Evolutionary conservation across 2,113 vertebrate species (phyloP), one percentile per base, ranked within the genome.

Genomic region (Galeopterus variegatus): DNA sequence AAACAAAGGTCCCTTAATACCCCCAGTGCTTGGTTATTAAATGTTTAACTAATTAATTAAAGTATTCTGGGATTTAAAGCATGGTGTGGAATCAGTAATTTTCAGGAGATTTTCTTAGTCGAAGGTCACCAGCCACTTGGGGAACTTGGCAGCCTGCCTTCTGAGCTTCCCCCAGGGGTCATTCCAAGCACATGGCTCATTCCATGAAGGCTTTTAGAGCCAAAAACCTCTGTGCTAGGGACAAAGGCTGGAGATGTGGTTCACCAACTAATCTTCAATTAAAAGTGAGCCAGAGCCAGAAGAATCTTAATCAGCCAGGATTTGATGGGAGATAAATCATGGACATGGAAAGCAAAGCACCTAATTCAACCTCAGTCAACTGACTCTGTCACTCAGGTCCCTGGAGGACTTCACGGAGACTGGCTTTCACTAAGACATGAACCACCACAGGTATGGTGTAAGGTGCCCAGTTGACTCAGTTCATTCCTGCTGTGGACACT

Each of bases 101-200:
- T 95, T 81, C 33, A 77, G 36, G 33, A 33, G 88, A 21, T 80
- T 88, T 85, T 94, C 60, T 82, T 91, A 65, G 33, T 48, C 13
- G 19, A 41, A 50, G 45, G 7, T 82, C 73, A 36, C 28, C 67
- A 41, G 23, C n/a, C n/a, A 45, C n/a, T 73, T 56, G 48, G 79
- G 69, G 50, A 19, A 83, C n/a, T 92, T 87, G 94, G 93, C 14
- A 90, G 64, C 7, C 3, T 87, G 73, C 79, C 73, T 69, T 0
- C 33, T 92, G 52, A 15, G 41, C 18, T 94, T 93, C 75, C 62
- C 87, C 15, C 14, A n/a, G 84, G 88, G 62, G 50, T 87, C 64
- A 84, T 33, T 79, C 72, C 45, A 60, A 50, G 69, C 6, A 36
- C 56, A 18, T 52, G 83, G 92, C 56, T 92, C 84, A 95, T 26